A percentile compares a stretch with the other conserved stretches of the same genome.
Conservation (phyloP, 2,888 invertebrate genomes). For the Andrena fulva region DNA sequence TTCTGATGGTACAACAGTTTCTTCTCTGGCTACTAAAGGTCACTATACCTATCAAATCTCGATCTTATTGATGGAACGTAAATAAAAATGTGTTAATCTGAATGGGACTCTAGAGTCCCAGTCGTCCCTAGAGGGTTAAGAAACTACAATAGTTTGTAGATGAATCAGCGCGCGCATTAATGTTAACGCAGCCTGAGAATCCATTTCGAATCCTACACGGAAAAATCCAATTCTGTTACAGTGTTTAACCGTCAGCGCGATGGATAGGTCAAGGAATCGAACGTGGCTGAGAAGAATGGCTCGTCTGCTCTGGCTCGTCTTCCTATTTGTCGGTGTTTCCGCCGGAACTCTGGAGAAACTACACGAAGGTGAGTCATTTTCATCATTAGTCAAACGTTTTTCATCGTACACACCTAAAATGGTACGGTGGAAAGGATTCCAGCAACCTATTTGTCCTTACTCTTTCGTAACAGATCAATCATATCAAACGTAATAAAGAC, state of each 20-base stretch:
- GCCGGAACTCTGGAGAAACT: conserved; percentile 82
- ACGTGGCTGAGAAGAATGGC: conserved; percentile 74
- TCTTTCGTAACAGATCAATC: not conserved
- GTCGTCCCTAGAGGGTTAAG: no score
- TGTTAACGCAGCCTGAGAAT: not conserved
- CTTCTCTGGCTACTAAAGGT: no score
- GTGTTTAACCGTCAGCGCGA: conserved; percentile 77
- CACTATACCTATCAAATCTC: no score
- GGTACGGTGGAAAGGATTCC: not conserved
- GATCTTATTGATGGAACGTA: no score
- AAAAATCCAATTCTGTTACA: conserved; percentile 70
- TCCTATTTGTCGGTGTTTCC: conserved; percentile 74
- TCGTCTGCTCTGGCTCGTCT: conserved; percentile 73
- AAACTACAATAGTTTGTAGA: not conserved
- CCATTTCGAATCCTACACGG: not conserved
- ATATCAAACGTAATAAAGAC: not conserved
- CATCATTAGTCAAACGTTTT: not conserved
- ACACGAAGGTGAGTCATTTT: conserved; percentile 80
- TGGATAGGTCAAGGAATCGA: conserved; percentile 78
- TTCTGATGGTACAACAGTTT: no score
- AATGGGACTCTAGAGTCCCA: no score
- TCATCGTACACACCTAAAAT: not conserved
- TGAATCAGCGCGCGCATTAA: not conserved
- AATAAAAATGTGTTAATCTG: no score
- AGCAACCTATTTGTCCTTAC: not conserved